Conservation (phyloP, 2,797 vertebrate genomes). For the Antennarius maculatus region DNA sequence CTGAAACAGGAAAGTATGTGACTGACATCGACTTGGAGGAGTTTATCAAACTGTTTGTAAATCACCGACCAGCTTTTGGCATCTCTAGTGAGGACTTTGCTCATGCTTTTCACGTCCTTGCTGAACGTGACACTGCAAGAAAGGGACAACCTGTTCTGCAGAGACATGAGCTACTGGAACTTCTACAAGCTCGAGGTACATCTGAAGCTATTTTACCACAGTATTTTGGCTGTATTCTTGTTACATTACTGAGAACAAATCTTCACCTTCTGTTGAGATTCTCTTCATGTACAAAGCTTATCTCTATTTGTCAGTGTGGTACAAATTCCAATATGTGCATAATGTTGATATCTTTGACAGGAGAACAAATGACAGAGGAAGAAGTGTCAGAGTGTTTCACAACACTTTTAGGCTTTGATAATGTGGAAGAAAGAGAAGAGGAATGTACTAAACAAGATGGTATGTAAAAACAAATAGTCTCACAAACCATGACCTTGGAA, state of each 20-base stretch:
- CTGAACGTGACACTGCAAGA: constrained; percentile 66
- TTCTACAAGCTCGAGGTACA: constrained; percentile 88
- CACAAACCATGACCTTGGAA: background rate
- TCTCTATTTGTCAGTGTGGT: background rate
- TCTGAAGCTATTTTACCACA: constrained; percentile 1
- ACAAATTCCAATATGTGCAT: background rate
- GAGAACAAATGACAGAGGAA: constrained; percentile 90
- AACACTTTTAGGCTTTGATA: constrained; percentile 78
- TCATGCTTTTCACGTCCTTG: constrained; percentile 82
- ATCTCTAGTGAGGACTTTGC: constrained; percentile 77
- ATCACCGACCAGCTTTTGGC: constrained; percentile 88
- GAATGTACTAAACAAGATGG: constrained; percentile 69
- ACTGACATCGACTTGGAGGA: constrained; percentile 87
- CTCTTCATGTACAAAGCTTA: background rate
- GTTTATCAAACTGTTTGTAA: constrained; percentile 92
- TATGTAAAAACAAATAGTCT: constrained; percentile 48
- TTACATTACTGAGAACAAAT: constrained; percentile 2
- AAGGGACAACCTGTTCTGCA: constrained; percentile 74
- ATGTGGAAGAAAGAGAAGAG: constrained; percentile 57
- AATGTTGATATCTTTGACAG: constrained; percentile 68
- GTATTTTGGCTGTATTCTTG: background rate
- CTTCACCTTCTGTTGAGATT: background rate
- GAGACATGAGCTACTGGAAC: constrained; percentile 82
- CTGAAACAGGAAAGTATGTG: constrained; percentile 85
- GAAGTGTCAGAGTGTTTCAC: constrained; percentile 86